Base-by-base conservation (phyloP, 2,113 vertebrate genomes). In the Willisornis vidua region DNA sequence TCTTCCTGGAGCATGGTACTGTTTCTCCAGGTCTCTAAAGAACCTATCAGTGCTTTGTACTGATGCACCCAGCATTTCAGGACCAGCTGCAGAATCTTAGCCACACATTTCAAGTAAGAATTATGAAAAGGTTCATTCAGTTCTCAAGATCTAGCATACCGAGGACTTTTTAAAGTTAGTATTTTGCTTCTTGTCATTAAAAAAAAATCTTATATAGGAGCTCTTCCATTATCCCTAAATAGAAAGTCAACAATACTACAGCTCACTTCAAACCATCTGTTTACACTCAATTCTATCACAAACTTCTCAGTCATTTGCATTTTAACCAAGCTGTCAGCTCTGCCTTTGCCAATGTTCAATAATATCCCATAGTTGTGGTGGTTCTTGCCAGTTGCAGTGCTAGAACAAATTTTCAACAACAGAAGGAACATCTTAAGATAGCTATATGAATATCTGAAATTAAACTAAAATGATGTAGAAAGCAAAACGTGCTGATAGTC, bases 181-280 rank as follows among this genome's bases (percentile, higher is more conserved):
- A 39, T 88, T 97, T 95, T 79, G 33, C 35, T 86, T 78, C 62
- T 84, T 92, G 91, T 25, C 52, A 41, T 45, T 77, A 74, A 94
- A 94, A 67, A 48, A 22, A 61, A 10, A 18, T 7, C 65, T 94
- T 94, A 90, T 95, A 92, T 58, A 89, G 37, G 63, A 97, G 41
- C 59, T 89, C 39, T 84, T 96, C 71, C 46, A 41, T 90, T 96
- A 85, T 33, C 63, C 46, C 91, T 96, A 96, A 96, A 94, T 92
- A 93, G 88, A 87, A 97, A 96, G 68, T 78, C 79, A 97, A 70
- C 96, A 96, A 96, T 94, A 74, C 90, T 93, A 85, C 81, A 90
- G 48, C 77, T 98, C 87, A 81, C 61, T 85, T 87, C 81, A 97
- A 97, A 96, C 95, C 96, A 96, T 97, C 97, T 97, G 97, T 96